Base-by-base conservation (phyloP, 2,888 invertebrate genomes). In the Hirtodrosophila confusa region DNA sequence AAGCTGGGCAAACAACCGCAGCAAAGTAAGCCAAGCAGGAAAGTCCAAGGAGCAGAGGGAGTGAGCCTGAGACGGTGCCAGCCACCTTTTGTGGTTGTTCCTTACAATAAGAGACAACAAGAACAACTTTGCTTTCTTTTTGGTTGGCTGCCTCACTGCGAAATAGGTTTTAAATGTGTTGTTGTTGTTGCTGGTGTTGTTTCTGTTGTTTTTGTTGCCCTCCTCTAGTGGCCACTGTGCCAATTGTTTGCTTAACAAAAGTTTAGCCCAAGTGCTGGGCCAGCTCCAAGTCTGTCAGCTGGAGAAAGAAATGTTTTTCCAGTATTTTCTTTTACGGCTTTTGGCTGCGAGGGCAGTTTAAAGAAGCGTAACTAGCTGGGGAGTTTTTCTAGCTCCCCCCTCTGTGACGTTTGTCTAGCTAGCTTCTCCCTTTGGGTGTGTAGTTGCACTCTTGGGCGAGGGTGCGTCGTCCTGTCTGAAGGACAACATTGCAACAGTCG, bases 221-320 rank as follows among this genome's bases (percentile, higher is more conserved):
- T 62, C 39, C 66, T 68, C 44, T 56, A 69, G 70, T 72, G 69
- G 78, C 84, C 64, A 66, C 87, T 80, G 78, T 79, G 74, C 78
- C 88, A 89, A 85, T 89, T 88, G 86, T 88, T 89, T 89, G 88
- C 78, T 86, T 80, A 88, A 86, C 88, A 89, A 89, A 88, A 88
- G 83, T 88, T 89, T 85, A 78, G 86, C 69, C 78, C 82, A 72
- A 72, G 67, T 55, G 62, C 58, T 17, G 17, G 17, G 17, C 40
- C 45, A 50, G 31, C 49, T 48, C 57, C 53, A 47, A 58, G 49
- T 67, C 47, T 53, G 54, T 55, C 36, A 33, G 40, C 35, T 45
- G 62, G 12, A 48, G 45, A 29, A 43, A 48, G 44, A 62, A 49
- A 62, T 58, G 60, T 50, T 60, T 64, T 71, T 63, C 24, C 41